Conservation (phyloP, 2,113 vertebrate genomes). For the Nerophis ophidion region DNA sequence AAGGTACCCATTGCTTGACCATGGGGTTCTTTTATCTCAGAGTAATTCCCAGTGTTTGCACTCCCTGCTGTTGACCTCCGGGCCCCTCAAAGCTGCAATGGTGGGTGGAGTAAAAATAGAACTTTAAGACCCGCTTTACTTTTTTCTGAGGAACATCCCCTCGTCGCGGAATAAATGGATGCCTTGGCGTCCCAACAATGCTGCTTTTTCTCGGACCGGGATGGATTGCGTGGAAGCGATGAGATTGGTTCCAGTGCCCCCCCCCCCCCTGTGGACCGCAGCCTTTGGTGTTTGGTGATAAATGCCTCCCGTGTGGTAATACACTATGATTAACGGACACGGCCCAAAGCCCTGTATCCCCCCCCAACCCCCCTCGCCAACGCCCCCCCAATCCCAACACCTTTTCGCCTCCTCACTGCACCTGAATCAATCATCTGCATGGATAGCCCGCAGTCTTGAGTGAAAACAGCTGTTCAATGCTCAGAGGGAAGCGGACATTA, state of each 20-base stretch:
- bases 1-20: not conserved
- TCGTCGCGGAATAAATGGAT: conserved; percentile 52
- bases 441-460: conserved; percentile 55
- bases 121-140: conserved; percentile 24
- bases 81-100: conserved; percentile 8
- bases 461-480: conserved; percentile 45
- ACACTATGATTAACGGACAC: conserved; percentile 70
- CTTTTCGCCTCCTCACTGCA: conserved; percentile 37
- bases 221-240: conserved; percentile 64
- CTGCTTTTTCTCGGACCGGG: conserved; percentile 56
- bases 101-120: conserved; percentile 12
- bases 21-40: not conserved
- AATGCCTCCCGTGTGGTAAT: conserved; percentile 71
- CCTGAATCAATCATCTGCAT: conserved; percentile 71
- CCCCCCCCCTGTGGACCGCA: conserved; percentile 55
- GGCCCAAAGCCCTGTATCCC: conserved; percentile 56
- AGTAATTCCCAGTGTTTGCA: conserved; percentile 2
- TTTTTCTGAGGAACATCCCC: conserved; percentile 34
- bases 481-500: conserved; percentile 24
- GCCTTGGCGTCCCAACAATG: conserved; percentile 33
- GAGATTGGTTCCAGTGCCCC: conserved; percentile 67
- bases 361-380: conserved; percentile 46
- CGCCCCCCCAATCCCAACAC: not conserved
- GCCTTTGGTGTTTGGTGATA: conserved; percentile 72
- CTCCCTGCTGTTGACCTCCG: conserved; percentile 9